Percentiles rank a stretch among this genome's conserved stretches.
Evolutionary conservation across 2,797 vertebrate genomes (phyloP).

Genomic region (Rhincodon typus): DNA sequence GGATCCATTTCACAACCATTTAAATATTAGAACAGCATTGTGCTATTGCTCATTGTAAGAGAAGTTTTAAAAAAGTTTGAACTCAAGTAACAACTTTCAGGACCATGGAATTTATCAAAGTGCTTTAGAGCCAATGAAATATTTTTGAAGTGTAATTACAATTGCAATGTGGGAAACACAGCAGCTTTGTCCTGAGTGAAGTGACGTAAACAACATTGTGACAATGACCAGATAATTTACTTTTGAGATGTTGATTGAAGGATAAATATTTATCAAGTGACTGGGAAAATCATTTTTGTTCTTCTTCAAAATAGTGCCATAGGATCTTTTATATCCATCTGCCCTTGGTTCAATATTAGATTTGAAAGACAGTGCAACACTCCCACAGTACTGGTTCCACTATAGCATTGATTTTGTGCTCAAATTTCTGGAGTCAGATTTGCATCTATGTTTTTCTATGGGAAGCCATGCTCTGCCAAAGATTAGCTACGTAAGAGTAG

Average conservation of each 20-base stretch:
- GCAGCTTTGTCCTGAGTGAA: neutral
- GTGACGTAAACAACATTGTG: neutral
- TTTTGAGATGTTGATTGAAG: neutral
- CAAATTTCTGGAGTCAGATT: neutral
- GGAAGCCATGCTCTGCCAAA: neutral
- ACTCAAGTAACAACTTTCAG: neutral
- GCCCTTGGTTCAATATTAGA: neutral
- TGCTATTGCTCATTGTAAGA: neutral
- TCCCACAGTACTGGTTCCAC: neutral
- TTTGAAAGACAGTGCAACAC: neutral
- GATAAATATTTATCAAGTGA: neutral
- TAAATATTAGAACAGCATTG: neutral
- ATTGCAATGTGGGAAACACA: neutral
- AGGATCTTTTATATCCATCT: neutral
- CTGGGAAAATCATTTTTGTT: neutral
- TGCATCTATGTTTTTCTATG: neutral
- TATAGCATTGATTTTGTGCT: neutral
- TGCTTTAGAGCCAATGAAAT: neutral
- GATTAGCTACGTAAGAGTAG: too few species aligned
- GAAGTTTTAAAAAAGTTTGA: neutral
- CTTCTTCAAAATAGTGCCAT: neutral
- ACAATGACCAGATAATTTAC: neutral
- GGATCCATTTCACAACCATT: neutral
- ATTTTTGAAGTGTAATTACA: neutral
- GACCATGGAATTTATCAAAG: too few species aligned